Evolutionary conservation across 2,888 invertebrate genomes (phyloP), one percentile per base, ranked within the genome.

Genomic region (Melanargia galathea): DNA sequence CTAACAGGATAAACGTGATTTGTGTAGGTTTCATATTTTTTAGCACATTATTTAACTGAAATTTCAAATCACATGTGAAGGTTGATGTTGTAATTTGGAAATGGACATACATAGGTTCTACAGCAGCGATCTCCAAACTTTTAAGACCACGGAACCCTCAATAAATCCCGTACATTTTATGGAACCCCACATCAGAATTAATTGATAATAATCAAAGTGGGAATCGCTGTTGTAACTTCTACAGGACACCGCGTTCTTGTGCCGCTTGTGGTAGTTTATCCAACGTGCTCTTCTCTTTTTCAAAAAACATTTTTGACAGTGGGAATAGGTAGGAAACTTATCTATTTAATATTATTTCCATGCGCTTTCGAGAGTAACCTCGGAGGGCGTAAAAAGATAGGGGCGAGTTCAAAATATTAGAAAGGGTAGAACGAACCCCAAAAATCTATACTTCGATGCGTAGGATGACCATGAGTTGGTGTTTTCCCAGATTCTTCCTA

Each of bases 1-100:
- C 35, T 51, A 46, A 64, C 18, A 6, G 52, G n/a, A 45, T 43
- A 54, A 58, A 40, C 64, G 61, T 64, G 64, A 64, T 26, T 40
- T 20, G 43, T 30, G 11, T 18, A 60, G 40, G 51, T 43, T 24
- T 7, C 1, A 30, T 30, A 26, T 30, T 18, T 51, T 52, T 43
- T 60, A 22, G 35, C 48, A 48, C 40, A 43, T 49, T 18, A 18
- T 51, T 7, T 52, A 18, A 7, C 5, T 7, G 35, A 35, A 20
- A 33, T 52, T 52, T n/a, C 11, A 35, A 35, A 49, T 10, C 2
- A 18, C 8, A 18, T 26, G 30, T 16, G 30, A 30, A 49, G 49
- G 49, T 45, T 45, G 20, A 45, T 11, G 10, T 5, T 38, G 38
- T 45, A 11, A 16, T 30, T 30, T 30, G 30, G 30, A 30, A 30